phyloP scores from a whole-genome alignment of 2,888 invertebrate genomes.

The Sceliomorpha sp. region DNA sequence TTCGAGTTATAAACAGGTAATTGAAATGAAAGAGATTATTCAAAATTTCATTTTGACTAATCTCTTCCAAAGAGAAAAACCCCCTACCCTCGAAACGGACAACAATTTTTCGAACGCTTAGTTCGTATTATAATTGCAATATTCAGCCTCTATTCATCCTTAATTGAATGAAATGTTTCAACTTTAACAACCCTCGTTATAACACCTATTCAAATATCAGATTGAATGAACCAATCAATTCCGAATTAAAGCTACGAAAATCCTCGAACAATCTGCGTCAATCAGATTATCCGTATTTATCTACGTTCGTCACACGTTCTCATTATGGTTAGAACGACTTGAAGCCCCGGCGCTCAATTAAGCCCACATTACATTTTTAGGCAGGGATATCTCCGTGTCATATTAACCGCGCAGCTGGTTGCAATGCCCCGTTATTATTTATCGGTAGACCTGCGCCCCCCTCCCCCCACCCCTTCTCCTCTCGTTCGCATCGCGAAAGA shows the following conservation, averaged over 20 bases:
- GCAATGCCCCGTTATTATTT: conserved; percentile 68
- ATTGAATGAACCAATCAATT: conserved; percentile 53
- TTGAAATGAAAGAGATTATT: no score
- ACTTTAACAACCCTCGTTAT: conserved; percentile 50
- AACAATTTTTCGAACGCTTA: conserved; percentile 51
- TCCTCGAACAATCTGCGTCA: conserved; percentile 44
- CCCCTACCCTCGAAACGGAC: conserved; percentile 33
- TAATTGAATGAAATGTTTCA: conserved; percentile 50
- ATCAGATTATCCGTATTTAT: conserved; percentile 53
- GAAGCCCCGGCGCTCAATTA: conserved; percentile 68
- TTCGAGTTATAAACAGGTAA: no score
- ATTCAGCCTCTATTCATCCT: conserved; percentile 50
- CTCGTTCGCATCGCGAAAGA: conserved; percentile 68
- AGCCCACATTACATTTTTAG: conserved; percentile 69
- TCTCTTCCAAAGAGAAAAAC: not conserved
- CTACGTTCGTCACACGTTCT: conserved; percentile 50
- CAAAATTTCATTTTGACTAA: no score
- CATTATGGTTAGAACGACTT: conserved; percentile 49
- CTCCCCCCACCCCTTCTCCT: no score
- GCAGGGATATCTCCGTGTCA: conserved; percentile 54
- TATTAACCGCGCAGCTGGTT: conserved; percentile 67
- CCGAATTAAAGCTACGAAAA: conserved; percentile 51
- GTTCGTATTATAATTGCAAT: conserved; percentile 53
- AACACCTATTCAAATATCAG: conserved; percentile 51
- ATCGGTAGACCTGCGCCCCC: conserved; percentile 73